Percentiles rank a stretch among this genome's conserved stretches.
phyloP scores from a whole-genome alignment of 2,888 invertebrate genomes.

The Parapristionchus giblindavisi region DNA sequence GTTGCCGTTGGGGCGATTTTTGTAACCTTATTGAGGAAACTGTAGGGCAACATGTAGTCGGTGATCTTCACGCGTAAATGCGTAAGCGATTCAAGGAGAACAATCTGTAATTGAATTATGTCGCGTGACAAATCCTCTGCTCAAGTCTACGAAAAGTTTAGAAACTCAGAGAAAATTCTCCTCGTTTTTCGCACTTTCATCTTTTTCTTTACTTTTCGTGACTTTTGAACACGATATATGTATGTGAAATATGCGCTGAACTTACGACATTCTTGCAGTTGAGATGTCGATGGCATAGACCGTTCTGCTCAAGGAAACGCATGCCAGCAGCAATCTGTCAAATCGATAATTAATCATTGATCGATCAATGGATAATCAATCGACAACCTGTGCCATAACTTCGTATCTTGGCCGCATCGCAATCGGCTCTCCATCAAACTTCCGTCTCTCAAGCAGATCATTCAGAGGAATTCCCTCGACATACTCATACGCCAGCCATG shows the following conservation, averaged over 20 bases:
- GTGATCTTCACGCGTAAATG: constrained; percentile 35
- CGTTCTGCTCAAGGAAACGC: constrained; percentile 35
- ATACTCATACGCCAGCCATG: constrained; percentile 31
- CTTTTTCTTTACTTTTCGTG: no score
- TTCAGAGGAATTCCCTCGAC: constrained; percentile 26
- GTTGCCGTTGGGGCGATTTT: constrained; percentile 6
- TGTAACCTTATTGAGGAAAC: constrained; percentile 37
- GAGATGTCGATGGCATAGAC: constrained; percentile 36
- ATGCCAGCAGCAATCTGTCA: constrained; percentile 32
- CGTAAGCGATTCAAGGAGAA: constrained; percentile 25
- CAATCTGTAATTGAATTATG: no score
- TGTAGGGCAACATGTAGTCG: constrained; percentile 37
- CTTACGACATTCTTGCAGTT: constrained; percentile 28
- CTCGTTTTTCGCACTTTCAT: no score
- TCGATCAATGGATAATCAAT: no score
- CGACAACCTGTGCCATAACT: constrained; percentile 35
- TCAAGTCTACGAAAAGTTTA: no score
- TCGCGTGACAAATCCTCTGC: no score
- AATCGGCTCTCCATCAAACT: constrained; percentile 3
- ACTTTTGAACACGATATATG: no score
- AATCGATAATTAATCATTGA: no score
- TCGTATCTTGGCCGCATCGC: constrained; percentile 25
- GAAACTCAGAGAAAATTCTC: no score
- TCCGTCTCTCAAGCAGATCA: constrained; percentile 20
- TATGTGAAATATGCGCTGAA: no score